Evolutionary conservation across 2,888 invertebrate species (phyloP), one percentile per base, ranked within the genome.

Genomic region (Andrena fulva): DNA sequence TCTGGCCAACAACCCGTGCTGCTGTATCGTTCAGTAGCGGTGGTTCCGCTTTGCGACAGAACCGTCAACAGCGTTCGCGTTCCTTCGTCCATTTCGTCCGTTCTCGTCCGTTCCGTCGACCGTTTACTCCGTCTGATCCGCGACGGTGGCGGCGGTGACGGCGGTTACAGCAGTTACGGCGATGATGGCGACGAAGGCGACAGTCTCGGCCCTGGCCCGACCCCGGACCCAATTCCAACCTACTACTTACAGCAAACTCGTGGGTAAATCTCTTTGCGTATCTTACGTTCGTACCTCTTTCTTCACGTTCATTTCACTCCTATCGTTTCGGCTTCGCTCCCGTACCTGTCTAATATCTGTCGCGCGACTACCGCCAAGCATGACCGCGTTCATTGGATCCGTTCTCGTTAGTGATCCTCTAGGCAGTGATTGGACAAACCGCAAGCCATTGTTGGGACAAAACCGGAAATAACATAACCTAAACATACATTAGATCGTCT

Each of bases 21-120:
- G 94, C 88, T 94, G 94, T 89, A 92, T 94, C 90, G 92, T 94
- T 71, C 93, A 93, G 89, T 93, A 89, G 72, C 29, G 3, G 27
- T 52, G 59, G 27, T 42, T 27, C 63, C 54, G 56, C 27, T 35
- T 60, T 35, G 29, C 20, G 59, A 24, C 48, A 31, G 20, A 48
- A 16, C 33, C 63, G 20, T 27, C 78, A 33, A 63, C 56, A 16
- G 31, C 27, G 54, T 42, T 68, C 78, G 76, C 59, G 59, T 75
- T 27, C 35, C 50, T 76, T 63, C 48, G 62, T 62, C 75, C 78
- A 48, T 42, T 42, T 42, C 42, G 42, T 42, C 42, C 42, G 0
- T 42, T 16, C 42, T 42, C 42, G 42, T 1, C 56, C 20, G 20
- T 27, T 10, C 4, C 69, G 63, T 70, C 77, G 79, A 76, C 63